Conservation (phyloP, 2,888 invertebrate species). For the Epistrophe eligans region DNA sequence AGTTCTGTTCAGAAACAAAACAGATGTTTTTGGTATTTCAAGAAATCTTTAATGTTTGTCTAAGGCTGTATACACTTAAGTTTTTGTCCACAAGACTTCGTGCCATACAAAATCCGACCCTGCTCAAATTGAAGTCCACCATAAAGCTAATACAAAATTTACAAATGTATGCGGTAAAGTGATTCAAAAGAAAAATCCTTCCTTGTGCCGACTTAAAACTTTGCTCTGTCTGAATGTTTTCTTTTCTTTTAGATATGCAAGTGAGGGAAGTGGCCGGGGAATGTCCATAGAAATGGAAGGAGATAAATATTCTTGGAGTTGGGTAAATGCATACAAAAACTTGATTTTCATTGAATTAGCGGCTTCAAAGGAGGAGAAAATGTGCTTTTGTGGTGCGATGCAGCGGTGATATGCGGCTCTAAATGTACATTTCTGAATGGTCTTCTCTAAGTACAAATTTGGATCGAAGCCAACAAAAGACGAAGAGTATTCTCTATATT, state of each 20-base stretch:
- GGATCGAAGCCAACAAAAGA: slow-evolving; percentile 62
- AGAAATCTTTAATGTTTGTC: no score
- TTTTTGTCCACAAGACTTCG: no score
- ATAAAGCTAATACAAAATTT: slow-evolving; percentile 70
- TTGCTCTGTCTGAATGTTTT: slow-evolving; percentile 27
- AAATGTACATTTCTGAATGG: slow-evolving; percentile 29
- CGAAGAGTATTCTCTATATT: slow-evolving; percentile 6
- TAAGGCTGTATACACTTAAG: no score
- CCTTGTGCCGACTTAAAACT: slow-evolving; percentile 47
- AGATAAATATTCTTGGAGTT: slow-evolving; percentile 29
- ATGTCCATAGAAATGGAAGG: background rate
- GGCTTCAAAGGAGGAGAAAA: slow-evolving; percentile 67
- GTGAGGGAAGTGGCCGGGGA: background rate
- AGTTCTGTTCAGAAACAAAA: no score
- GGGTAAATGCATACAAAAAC: slow-evolving; percentile 64
- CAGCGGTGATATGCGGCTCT: background rate
- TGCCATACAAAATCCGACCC: no score
- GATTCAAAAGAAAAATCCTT: slow-evolving; percentile 58
- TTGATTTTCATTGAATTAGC: slow-evolving; percentile 76
- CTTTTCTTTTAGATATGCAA: background rate
- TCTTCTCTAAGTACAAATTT: slow-evolving; percentile 70
- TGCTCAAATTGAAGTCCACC: slow-evolving; percentile 18
- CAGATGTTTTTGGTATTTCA: no score
- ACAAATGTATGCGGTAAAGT: slow-evolving; percentile 69
- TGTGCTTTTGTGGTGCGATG: slow-evolving; percentile 65